phyloP scores from a whole-genome alignment of 2,113 vertebrate genomes.

The Ammodramus savannarum region DNA sequence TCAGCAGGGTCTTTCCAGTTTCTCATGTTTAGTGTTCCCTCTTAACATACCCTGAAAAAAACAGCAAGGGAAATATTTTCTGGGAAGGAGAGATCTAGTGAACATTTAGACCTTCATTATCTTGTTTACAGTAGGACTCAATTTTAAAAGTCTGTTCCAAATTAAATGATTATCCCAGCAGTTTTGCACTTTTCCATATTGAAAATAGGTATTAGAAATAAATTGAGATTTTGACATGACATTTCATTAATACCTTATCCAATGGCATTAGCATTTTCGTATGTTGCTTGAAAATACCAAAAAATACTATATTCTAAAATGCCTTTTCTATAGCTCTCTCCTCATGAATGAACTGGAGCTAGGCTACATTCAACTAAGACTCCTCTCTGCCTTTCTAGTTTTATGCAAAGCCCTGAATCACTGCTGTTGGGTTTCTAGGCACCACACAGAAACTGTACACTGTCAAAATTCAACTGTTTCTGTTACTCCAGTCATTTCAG shows the following conservation, averaged over 20 bases:
- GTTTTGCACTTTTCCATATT: not conserved
- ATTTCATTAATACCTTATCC: not conserved
- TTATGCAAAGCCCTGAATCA: not conserved
- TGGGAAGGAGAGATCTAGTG: not conserved
- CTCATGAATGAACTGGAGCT: not conserved
- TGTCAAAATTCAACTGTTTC: not conserved
- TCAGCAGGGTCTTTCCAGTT: not conserved
- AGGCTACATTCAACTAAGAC: not conserved
- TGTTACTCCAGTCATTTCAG: not conserved
- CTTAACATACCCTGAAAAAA: not conserved
- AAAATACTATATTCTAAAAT: not conserved
- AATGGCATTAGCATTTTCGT: not conserved
- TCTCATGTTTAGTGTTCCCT: not conserved
- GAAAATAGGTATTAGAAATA: not conserved
- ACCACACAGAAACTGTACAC: not conserved
- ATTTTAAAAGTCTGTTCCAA: not conserved
- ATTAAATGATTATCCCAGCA: not conserved
- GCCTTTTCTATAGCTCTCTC: not conserved
- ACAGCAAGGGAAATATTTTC: not conserved
- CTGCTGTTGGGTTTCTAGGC: not conserved
- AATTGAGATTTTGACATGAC: not conserved
- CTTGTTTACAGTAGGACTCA: not conserved
- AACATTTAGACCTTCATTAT: not conserved
- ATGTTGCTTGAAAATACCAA: not conserved
- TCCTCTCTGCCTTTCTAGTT: not conserved